Conservation (phyloP, 1,140 invertebrate genomes). For the Popillia japonica region DNA sequence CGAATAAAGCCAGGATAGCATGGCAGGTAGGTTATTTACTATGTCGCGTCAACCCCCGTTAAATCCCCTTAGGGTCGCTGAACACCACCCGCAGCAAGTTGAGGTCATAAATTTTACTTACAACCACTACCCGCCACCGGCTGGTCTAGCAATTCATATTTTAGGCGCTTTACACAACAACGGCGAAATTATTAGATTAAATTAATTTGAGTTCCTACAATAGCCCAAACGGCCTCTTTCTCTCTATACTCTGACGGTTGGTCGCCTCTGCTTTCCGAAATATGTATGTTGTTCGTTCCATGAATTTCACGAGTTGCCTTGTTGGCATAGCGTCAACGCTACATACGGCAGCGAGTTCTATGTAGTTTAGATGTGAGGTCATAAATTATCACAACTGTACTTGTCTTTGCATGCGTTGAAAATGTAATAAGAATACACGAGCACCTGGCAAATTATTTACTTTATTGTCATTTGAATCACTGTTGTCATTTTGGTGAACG, state of each 20-base stretch:
- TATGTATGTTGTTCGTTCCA: neutral
- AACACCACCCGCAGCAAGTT: conserved; percentile 16
- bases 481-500: too few relatives aligned
- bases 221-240: conserved; percentile 8
- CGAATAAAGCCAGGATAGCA: neutral
- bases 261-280: neutral
- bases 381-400: neutral
- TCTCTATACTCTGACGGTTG: neutral
- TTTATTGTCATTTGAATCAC: too few relatives aligned
- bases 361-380: too few relatives aligned
- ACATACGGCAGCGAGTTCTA: neutral
- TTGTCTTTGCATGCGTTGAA: neutral
- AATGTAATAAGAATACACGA: neutral
- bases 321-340: conserved; percentile 12
- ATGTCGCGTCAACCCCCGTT: conserved; percentile 1
- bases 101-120: conserved; percentile 45
- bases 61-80: conserved; percentile 4
- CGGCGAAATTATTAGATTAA: conserved; percentile 48
- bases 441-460: neutral
- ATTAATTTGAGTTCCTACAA: conserved; percentile 44
- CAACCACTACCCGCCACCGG: conserved; percentile 42
- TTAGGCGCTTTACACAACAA: conserved; percentile 45
- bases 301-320: conserved; percentile 10
- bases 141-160: conserved; percentile 49
- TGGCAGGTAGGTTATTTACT: neutral